These are phyloP conservation scores for Hystrix cristata DNA, from an alignment of 2,113 vertebrate species.

Conservation along the genomic window DNA sequence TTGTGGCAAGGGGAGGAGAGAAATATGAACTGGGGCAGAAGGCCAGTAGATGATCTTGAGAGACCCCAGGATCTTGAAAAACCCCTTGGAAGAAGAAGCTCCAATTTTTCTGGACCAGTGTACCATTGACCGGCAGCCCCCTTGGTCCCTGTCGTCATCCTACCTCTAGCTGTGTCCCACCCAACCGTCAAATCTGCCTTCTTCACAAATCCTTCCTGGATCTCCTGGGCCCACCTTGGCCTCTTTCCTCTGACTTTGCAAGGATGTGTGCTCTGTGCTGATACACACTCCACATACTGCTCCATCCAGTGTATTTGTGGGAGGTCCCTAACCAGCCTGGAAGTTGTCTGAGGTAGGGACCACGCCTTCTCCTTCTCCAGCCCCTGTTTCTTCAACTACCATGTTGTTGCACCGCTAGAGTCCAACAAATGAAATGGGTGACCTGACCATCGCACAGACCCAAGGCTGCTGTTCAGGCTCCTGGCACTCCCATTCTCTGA, in stretches of 20 bases:
- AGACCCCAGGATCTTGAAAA: background rate
- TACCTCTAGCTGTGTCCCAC: background rate
- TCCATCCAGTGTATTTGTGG: background rate
- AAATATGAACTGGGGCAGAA: background rate
- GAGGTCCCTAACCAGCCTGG: background rate
- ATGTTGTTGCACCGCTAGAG: background rate
- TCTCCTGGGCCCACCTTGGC: too few relatives aligned
- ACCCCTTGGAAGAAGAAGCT: background rate
- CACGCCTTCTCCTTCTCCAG: background rate
- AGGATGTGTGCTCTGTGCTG: background rate
- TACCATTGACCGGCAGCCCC: background rate
- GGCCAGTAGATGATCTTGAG: background rate
- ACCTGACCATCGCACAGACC: background rate
- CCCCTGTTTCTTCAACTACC: background rate
- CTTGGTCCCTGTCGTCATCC: background rate
- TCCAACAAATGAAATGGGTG: background rate
- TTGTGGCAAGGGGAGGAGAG: background rate
- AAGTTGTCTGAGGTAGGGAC: background rate
- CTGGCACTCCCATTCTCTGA: too few relatives aligned
- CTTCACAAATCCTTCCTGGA: background rate
- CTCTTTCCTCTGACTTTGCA: background rate
- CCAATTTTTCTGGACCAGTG: background rate
- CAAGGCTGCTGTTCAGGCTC: background rate
- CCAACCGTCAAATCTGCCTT: background rate
- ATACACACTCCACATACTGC: background rate